Percentiles rank a stretch among this genome's conserved stretches.
These are phyloP conservation scores for Cryptoblepharus egeriae DNA, from an alignment of 2,797 vertebrate genomes.

Conservation along the genomic window DNA sequence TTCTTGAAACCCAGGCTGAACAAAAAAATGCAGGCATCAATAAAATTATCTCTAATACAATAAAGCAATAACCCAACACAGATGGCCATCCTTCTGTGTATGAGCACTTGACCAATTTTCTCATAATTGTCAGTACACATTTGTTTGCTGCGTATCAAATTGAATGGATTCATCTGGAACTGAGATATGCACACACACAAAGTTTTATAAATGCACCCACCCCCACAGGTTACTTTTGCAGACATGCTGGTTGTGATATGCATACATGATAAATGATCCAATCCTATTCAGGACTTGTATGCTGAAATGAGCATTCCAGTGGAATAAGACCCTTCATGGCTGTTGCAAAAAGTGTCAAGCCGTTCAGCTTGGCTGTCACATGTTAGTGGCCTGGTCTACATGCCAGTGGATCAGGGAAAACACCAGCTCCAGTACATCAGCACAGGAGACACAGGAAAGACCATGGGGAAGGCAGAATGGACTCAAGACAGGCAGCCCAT, in stretches of 20 bases:
- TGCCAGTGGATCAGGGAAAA: too few species aligned
- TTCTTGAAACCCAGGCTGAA: conserved; percentile 30
- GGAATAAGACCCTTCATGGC: too few species aligned
- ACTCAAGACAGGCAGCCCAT: too few species aligned
- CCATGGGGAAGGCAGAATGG: too few species aligned
- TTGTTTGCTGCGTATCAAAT: not conserved
- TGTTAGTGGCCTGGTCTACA: too few species aligned
- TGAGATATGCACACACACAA: not conserved
- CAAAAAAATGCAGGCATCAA: not conserved
- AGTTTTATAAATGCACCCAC: not conserved
- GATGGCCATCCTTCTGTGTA: not conserved
- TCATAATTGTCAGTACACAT: not conserved
- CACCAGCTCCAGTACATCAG: too few species aligned
- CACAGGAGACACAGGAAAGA: too few species aligned
- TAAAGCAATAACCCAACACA: not conserved
- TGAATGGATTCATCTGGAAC: not conserved
- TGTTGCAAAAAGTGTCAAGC: too few species aligned
- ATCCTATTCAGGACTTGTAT: too few species aligned
- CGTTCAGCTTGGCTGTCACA: too few species aligned
- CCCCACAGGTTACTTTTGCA: not conserved
- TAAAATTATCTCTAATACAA: not conserved
- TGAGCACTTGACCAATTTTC: not conserved
- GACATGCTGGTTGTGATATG: not conserved
- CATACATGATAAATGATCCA: not conserved
- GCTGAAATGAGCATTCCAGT: too few species aligned